Conservation (phyloP, 2,888 invertebrate species). For the Pelosia muscerda region DNA sequence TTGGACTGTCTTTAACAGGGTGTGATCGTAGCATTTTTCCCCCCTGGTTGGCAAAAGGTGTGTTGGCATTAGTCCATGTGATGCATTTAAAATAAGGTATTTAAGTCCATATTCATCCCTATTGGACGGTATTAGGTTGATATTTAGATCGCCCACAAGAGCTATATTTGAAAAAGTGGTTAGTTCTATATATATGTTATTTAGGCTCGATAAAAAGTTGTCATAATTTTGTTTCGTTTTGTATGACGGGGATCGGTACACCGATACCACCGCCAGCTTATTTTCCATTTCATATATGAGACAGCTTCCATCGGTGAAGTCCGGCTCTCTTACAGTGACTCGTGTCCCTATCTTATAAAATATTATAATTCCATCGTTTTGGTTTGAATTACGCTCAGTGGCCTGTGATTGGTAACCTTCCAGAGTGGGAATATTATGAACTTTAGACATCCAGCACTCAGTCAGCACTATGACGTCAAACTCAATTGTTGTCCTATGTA, state of each 20-base stretch:
- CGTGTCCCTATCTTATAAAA: not conserved
- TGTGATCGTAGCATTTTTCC: slow-evolving; percentile 14
- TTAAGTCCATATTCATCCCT: too few relatives aligned
- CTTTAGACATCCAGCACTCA: too few relatives aligned
- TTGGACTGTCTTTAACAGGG: slow-evolving; percentile 11
- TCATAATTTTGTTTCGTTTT: not conserved
- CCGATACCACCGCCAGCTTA: not conserved
- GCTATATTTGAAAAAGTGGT: not conserved
- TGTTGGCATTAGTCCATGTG: slow-evolving; percentile 27
- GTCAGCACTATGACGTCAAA: too few relatives aligned
- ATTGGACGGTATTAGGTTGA: not conserved
- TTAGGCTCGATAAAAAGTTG: slow-evolving; percentile 3
- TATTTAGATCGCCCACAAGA: not conserved
- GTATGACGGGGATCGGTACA: slow-evolving; percentile 12
- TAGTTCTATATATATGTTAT: not conserved
- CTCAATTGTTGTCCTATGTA: too few relatives aligned
- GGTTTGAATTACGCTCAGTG: not conserved
- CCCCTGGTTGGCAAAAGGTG: slow-evolving; percentile 10
- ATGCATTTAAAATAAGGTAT: slow-evolving; percentile 11
- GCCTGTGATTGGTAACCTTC: not conserved
- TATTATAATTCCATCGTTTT: slow-evolving; percentile 9
- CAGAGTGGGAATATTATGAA: not conserved
- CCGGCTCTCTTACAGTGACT: not conserved
- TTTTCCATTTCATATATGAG: not conserved
- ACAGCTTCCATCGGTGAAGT: not conserved